Evolutionary conservation across 2,113 vertebrate genomes (phyloP), one percentile per base, ranked within the genome.

Genomic region (Pedetes capensis): DNA sequence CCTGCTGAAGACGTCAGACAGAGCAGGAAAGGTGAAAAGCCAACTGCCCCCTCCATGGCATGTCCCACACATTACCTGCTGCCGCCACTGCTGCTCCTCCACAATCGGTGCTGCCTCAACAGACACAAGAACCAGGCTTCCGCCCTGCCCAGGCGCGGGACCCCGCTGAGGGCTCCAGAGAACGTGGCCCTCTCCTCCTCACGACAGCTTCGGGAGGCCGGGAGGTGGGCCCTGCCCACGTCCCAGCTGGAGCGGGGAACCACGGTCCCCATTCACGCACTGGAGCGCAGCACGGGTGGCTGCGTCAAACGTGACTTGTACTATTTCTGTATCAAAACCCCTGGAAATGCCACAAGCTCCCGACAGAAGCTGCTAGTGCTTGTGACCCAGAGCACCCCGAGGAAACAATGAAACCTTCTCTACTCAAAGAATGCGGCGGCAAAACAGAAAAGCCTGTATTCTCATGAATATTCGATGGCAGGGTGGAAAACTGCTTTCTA

Each of bases 371-470:
- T 16, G 95, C 37, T 13, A 91, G 96, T 16, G 95, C 97, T 71
- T 91, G 68, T 98, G 98, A 98, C 98, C 98, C 83, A 90, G n/a
- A 16, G 95, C 47, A 91, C 89, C 98, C 97, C 23, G 86, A 37
- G 1, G 89, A 97, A 97, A 98, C 98, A 98, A 97, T 90, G 92
- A 94, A 91, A 97, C 90, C 97, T 97, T 97, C 96, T 97, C 96
- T 97, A 39, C 95, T 97, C 86, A 49, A 90, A 23, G 97, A 94
- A 96, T 91, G 91, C 90, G 69, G 97, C 96, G 80, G 66, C 98
- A 84, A 90, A 93, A 98, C 97, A 98, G 93, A 98, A 97, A 80
- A 68, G 97, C 97, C 97, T 98, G 96, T 98, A 95, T 92, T 94
- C 96, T 90, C 96, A 93, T 97, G 75, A 94, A 95, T 61, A 96